A percentile compares a stretch with the other conserved stretches of the same genome.
Conservation (phyloP, 2,113 vertebrate species). For the Rafetus swinhoei region DNA sequence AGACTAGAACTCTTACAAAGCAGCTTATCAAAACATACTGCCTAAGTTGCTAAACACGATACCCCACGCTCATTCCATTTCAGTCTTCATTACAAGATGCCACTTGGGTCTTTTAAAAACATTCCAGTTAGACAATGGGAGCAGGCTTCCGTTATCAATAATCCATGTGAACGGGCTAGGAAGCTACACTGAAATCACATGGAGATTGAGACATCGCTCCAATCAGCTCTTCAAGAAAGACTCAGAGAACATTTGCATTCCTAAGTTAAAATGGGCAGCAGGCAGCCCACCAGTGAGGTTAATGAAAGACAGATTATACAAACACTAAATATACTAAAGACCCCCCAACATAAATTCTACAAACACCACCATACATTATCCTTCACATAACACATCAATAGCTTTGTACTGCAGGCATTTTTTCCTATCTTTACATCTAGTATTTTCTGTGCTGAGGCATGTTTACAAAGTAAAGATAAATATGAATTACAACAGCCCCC, state of each 20-base stretch:
- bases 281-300: not conserved
- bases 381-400: not conserved
- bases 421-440: not conserved
- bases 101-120: conserved; percentile 36
- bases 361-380: not conserved
- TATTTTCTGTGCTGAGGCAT: no score
- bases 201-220: conserved; percentile 23
- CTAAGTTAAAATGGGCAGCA: not conserved
- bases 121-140: conserved; percentile 60
- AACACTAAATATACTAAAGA: no score
- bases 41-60: rapidly evolving
- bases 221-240: conserved; percentile 30
- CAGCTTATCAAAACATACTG: not conserved
- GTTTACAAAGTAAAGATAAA: not conserved
- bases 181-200: not conserved
- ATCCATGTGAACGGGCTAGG: conserved; percentile 63
- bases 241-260: conserved; percentile 37
- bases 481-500: not conserved
- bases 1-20: not conserved
- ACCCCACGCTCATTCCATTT: not conserved
- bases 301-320: not conserved
- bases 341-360: not conserved
- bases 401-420: not conserved
- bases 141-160: conserved; percentile 72
- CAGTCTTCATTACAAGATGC: conserved; percentile 19